Evolutionary conservation across 2,113 vertebrate species (phyloP).

Genomic region (Myotis brandtii): DNA sequence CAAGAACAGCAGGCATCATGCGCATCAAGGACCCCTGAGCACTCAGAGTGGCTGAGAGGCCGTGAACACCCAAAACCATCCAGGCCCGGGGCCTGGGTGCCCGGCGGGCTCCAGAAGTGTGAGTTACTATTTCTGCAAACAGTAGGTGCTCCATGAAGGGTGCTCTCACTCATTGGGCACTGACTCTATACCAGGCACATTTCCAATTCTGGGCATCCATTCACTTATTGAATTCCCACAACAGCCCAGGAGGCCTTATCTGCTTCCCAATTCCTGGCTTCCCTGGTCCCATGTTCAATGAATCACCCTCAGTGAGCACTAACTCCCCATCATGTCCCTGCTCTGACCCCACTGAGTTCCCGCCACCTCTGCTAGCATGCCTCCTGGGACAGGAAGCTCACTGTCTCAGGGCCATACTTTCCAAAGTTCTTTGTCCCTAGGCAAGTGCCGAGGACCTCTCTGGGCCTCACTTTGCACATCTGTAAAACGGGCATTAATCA

Average conservation of each 20-base stretch:
- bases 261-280: not conserved
- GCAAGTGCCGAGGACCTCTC: not conserved
- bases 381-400: not conserved
- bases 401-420: not conserved
- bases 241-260: not conserved
- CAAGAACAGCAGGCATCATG: not conserved
- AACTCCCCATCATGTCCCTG: not conserved
- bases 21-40: not conserved
- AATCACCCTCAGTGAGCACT: not conserved
- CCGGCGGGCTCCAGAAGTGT: fast-evolving
- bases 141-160: not conserved
- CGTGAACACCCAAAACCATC: fast-evolving
- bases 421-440: not conserved
- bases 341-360: not conserved
- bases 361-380: not conserved
- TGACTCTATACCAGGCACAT: fast-evolving
- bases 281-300: not conserved
- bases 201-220: not conserved
- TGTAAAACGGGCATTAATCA: not conserved
- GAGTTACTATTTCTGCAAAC: not conserved
- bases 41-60: not conserved
- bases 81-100: not conserved
- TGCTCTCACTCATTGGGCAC: fast-evolving
- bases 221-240: not conserved
- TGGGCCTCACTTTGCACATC: not conserved